Base-by-base conservation (phyloP, 2,797 vertebrate genomes). In the Telmatherina bonti region DNA sequence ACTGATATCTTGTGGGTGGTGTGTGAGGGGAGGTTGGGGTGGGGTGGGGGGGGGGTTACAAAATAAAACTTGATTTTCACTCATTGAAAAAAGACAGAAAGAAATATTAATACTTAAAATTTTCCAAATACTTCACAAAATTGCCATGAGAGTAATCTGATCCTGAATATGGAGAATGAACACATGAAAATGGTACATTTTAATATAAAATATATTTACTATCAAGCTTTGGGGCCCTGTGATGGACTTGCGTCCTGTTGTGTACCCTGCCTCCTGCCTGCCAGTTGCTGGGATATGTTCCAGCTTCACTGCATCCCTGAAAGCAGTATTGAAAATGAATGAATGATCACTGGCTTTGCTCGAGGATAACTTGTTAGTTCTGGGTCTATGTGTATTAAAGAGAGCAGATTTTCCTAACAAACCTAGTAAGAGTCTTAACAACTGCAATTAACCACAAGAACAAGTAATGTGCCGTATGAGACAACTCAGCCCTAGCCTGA, bases 401-500 rank as follows among this genome's bases (percentile, higher is more conserved):
- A 49, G 74, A 60, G 51, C 33, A 20, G 12, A 26, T 36, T 47
- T 81, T 73, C n/a, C 62, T 18, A 67, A 66, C 9, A 36, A 71
- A 62, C 43, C 38, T 11, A 7, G 18, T 10, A 9, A 9, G 57
- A 43, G 16, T 55, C 52, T 36, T 35, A 3, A 31, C 38, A 74
- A 54, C 60, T 61, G 54, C 57, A 76, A 77, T 79, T 68, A 71
- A 65, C 58, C 54, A 67, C 56, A 76, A 85, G 82, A 79, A 76
- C 56, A 70, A 79, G 64, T 45, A 67, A 54, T 65, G 68, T 47
- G 45, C 61, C 55, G 72, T n/a, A 73, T 3, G 54, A 81, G 69
- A 84, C 56, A 85, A 70, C 72, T 78, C 77, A 71, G 69, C 72
- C 78, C 52, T 78, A 43, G 77, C 84, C 84, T 80, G 70, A 70